Conservation (phyloP, 2,888 invertebrate species). For the Tiliacea aurago region DNA sequence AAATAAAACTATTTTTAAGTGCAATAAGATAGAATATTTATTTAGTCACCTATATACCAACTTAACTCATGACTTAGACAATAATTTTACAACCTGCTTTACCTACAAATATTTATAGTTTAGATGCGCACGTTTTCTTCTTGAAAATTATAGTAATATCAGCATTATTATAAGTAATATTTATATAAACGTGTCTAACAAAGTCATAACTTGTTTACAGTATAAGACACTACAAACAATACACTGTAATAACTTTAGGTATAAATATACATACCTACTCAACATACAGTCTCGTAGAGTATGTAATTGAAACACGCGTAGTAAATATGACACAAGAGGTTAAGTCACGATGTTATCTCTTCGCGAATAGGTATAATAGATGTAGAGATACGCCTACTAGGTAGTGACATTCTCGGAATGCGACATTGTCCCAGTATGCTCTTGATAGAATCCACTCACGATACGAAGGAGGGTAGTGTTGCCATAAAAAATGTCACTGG, state of each 20-base stretch:
- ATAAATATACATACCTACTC: constrained; percentile 21
- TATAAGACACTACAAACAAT: neutral
- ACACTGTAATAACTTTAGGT: constrained; percentile 12
- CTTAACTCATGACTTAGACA: constrained; percentile 4
- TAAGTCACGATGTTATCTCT: constrained; percentile 64
- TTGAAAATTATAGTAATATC: neutral
- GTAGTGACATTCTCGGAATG: constrained; percentile 66
- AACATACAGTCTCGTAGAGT: constrained; percentile 34
- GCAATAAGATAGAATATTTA: neutral
- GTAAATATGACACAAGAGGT: constrained; percentile 64
- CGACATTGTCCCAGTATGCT: constrained; percentile 57
- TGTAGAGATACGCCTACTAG: constrained; percentile 67
- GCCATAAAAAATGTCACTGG: constrained; percentile 44
- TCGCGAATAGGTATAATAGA: constrained; percentile 62
- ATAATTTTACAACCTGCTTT: neutral
- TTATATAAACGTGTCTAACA: neutral
- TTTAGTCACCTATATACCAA: neutral
- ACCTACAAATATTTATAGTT: neutral
- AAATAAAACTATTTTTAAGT: constrained; percentile 5
- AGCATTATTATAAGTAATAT: neutral
- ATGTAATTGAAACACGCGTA: constrained; percentile 56
- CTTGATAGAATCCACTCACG: constrained; percentile 71
- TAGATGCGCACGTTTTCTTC: neutral
- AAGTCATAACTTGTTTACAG: neutral
- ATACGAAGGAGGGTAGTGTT: constrained; percentile 55